Evolutionary conservation across 2,797 vertebrate genomes (phyloP), one percentile per base, ranked within the genome.

Genomic region (Cossypha polioptera): DNA sequence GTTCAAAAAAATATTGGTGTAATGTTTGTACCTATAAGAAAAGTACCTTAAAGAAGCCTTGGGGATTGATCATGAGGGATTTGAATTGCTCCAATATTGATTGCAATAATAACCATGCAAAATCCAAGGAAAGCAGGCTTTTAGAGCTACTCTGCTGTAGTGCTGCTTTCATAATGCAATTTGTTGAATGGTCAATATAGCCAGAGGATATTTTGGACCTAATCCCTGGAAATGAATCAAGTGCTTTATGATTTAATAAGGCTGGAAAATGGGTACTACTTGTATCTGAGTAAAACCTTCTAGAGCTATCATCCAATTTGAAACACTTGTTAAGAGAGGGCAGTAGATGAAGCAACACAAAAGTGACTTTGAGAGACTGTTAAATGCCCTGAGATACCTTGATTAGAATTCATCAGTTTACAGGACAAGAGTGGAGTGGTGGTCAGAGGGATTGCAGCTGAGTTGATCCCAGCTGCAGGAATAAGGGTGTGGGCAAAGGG

Each of bases 241-340:
- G 80, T 92, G 68, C 89, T 88, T 92, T 90, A 86, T 96, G 87
- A 95, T 97, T 97, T 93, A 96, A 96, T 95, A 96, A 94, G 62
- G 36, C 42, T 91, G 77, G 76, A 90, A 95, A 96, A 96, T 89
- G 74, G 59, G 55, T 72, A 62, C 65, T 80, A n/a, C 66, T 86
- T 86, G 55, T 89, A 58, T 83, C 75, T 85, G 72, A 95, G 78
- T 93, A 88, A 94, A 95, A 89, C 91, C 93, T 89, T 69, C 76
- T 71, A 73, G 91, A 63, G 65, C 68, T 74, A 77, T 91, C 76
- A 94, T 92, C 94, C 81, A 91, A 95, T 95, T 94, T 95, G 81
- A 92, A 86, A 95, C 61, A 76, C 90, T 97, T 96, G 92, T 97
- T 97, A 96, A 91, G 88, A 57, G 68, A 63, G 33, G 76, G 33